Evolutionary conservation across 2,888 invertebrate species (phyloP).

Genomic region (Mallateleia sp.): DNA sequence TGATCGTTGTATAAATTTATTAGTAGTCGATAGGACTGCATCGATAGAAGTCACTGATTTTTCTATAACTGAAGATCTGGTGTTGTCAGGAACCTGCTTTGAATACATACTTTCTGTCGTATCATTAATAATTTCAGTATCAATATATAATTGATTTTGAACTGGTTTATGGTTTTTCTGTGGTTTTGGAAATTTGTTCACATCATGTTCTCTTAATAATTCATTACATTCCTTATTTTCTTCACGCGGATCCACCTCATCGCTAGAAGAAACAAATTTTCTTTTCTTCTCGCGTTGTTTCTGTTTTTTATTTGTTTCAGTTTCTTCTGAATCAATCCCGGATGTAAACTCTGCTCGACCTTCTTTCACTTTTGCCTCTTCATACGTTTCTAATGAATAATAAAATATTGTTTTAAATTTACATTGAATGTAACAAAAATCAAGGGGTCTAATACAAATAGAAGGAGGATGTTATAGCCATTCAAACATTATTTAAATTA

Average conservation of each 20-base stretch:
- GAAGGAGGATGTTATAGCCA: not conserved
- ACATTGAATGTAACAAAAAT: not conserved
- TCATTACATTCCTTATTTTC: not conserved
- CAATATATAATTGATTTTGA: not conserved
- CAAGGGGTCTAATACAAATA: not conserved
- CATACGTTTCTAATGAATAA: slow-evolving; percentile 29
- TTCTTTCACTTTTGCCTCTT: slow-evolving; percentile 28
- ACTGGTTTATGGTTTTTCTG: too few relatives aligned
- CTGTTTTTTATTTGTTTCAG: slow-evolving; percentile 12
- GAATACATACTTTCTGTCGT: not conserved
- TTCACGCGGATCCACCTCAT: not conserved
- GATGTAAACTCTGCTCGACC: slow-evolving; percentile 13
- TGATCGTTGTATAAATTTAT: not conserved
- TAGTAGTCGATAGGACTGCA: not conserved
- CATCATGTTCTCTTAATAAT: too few relatives aligned
- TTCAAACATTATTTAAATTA: too few relatives aligned
- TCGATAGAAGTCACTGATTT: not conserved
- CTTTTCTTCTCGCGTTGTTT: slow-evolving; percentile 20
- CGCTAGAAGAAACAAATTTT: not conserved
- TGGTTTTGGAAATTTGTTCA: too few relatives aligned
- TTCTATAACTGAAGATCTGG: not conserved
- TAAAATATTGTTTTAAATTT: slow-evolving; percentile 2
- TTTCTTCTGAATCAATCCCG: slow-evolving; percentile 17
- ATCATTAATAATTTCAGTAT: not conserved
- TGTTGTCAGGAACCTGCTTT: not conserved